Evolutionary conservation across 2,888 invertebrate genomes (phyloP), one percentile per base, ranked within the genome.

Genomic region (Nesidiocoris tenuis): DNA sequence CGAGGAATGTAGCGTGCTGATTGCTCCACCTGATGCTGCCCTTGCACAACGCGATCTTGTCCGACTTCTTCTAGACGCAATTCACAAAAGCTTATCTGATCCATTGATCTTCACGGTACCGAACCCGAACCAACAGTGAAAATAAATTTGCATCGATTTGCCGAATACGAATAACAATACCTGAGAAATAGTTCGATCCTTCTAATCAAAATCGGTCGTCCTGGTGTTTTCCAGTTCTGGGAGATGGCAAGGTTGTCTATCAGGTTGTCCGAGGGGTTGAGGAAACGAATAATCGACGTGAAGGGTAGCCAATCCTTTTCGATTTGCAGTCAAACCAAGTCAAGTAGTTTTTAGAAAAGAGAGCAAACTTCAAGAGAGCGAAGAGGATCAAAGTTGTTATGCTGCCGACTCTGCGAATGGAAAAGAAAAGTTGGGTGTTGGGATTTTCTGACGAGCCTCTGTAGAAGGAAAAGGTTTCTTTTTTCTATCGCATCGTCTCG

Each of bases 261-360:
- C 12, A 39, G 39, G 39, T 39, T 12, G 12, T 39, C 39, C 12
- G 39, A 39, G 3, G 39, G 12, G 39, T 39, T 12, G 39, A 39
- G 39, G 12, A 39, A 39, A 12, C 39, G 12, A 39, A 39, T 39
- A 39, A 39, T 39, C 39, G 39, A 39, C 39, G 5, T 18, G 64
- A 64, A 64, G 64, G 25, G 24, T 24, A 64, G 24, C 64, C 64
- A 23, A 64, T 66, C 66, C 39, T 54, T 21, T 55, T 66, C 12
- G 66, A 66, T 66, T 66, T 66, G 66, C 54, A 66, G 66, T 66
- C 66, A 66, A 66, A 66, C 66, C 66, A 54, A 66, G 66, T 66
- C 66, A 66, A 66, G 66, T 55, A 66, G 66, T 66, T 66, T 66
- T 54, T 54, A 39, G 39, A 7, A 66, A 66, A 66, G 55, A 66